phyloP scores from a whole-genome alignment of 92 coral and sea anemone genomes.

The Ricordea florida region DNA sequence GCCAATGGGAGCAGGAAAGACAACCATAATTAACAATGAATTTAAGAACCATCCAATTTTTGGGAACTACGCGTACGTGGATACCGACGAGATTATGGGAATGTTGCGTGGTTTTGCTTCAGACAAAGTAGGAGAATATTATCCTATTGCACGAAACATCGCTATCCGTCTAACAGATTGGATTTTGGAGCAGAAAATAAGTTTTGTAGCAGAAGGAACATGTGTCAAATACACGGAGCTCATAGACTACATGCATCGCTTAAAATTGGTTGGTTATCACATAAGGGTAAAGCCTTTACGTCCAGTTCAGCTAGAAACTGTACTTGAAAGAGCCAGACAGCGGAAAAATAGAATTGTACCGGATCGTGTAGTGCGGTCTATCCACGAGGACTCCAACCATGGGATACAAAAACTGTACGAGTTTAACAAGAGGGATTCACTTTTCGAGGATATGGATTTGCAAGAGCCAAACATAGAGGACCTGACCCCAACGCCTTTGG shows the following conservation, averaged over 20 bases:
- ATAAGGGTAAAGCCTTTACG: constrained; percentile 85
- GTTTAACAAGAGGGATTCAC: constrained; percentile 58
- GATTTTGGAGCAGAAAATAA: constrained; percentile 90
- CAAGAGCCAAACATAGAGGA: constrained; percentile 13
- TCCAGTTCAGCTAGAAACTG: constrained; percentile 54
- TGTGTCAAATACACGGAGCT: constrained; percentile 91
- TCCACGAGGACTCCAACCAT: constrained; percentile 71
- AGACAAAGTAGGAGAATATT: constrained; percentile 88
- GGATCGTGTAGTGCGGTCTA: constrained; percentile 82
- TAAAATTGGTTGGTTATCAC: constrained; percentile 80
- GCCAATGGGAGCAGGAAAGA: constrained; percentile 99
- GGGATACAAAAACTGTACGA: constrained; percentile 74
- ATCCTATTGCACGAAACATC: constrained; percentile 88
- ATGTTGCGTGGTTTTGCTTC: constrained; percentile 80
- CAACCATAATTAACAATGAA: constrained; percentile 82
- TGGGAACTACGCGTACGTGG: constrained; percentile 89
- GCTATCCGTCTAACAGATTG: constrained; percentile 96
- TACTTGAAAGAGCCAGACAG: constrained; percentile 78
- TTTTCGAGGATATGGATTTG: constrained; percentile 77
- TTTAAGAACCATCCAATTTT: constrained; percentile 77
- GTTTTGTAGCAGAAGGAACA: constrained; percentile 98
- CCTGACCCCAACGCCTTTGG: neutral
- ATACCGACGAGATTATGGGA: constrained; percentile 98
- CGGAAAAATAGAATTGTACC: constrained; percentile 83
- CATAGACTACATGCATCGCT: constrained; percentile 85